Evolutionary conservation across 2,888 invertebrate species (phyloP), one percentile per base, ranked within the genome.

Genomic region (Allygus modestus): DNA sequence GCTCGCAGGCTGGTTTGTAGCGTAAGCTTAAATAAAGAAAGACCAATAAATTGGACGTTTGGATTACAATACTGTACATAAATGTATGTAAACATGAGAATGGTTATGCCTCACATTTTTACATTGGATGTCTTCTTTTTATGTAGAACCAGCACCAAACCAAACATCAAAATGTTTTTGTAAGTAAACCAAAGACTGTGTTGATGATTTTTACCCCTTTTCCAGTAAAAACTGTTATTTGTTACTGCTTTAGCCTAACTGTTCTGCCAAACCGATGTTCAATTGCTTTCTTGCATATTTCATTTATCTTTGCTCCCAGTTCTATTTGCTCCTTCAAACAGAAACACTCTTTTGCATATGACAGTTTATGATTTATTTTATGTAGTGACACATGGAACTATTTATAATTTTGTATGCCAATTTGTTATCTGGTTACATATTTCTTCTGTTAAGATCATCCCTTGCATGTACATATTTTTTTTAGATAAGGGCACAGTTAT

Each of bases 141-240:
- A 46, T 77, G 43, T 77, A 77, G 75, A 77, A 77, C 75, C 75
- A 77, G 46, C 75, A 46, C 75, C 75, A 77, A 77, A 77, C 75
- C 75, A 77, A 51, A 77, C 75, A 15, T 26, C 43, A 77, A 77
- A 77, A 46, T 77, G 75, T 77, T 77, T 46, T 77, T 77, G 75
- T 77, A 77, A 77, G 75, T 77, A 77, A 73, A 46, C 46, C 5
- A 28, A 26, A 9, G 28, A 28, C 65, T 31, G 23, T 23, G 20
- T 54, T 54, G 23, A 54, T 31, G 31, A 65, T 65, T 23, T 65
- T 31, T 4, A 28, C 15, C 65, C 65, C 20, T 15, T 31, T 31
- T 65, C n/a, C 7, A 65, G 9, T 65, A 54, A n/a, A 11, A 46
- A 9, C 12, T 46, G 46, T 23, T 65, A 28, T 46, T 46, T 46